Conservation (phyloP, 2,113 vertebrate species). For the Coracopsis vasa region DNA sequence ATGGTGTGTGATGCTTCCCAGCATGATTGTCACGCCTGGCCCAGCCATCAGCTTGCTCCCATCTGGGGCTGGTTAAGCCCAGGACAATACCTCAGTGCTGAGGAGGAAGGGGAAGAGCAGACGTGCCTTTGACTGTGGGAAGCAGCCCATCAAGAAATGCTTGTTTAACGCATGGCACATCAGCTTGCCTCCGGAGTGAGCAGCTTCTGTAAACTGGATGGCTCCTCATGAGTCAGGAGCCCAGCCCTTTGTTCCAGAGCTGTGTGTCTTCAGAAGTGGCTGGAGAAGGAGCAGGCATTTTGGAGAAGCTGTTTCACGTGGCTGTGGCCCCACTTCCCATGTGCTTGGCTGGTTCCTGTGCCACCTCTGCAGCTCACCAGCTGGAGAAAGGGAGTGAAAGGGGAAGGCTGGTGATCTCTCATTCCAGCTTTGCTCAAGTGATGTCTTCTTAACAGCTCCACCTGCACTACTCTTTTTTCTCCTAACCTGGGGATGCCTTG, state of each 20-base stretch:
- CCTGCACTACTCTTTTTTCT: neutral
- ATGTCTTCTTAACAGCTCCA: neutral
- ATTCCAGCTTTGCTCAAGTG: neutral
- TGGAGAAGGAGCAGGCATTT: neutral
- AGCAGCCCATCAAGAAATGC: constrained; percentile 32
- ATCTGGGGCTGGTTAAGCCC: neutral
- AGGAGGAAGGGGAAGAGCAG: neutral
- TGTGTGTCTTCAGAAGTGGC: neutral
- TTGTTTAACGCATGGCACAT: neutral
- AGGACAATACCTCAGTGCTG: fast-evolving
- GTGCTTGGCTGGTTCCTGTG: neutral
- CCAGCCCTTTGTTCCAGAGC: neutral
- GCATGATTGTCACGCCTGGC: neutral
- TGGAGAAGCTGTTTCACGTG: neutral
- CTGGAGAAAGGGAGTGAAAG: neutral
- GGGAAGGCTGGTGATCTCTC: neutral
- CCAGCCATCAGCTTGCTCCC: neutral
- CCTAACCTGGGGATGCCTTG: neutral
- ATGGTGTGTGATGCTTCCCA: neutral
- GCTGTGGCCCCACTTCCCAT: neutral
- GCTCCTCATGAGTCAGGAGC: neutral
- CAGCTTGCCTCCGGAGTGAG: neutral
- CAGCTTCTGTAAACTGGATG: neutral
- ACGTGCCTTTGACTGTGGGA: neutral
- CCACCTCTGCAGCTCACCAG: neutral